Base-by-base conservation (phyloP, 2,113 vertebrate species). In the Eurypyga helias region DNA sequence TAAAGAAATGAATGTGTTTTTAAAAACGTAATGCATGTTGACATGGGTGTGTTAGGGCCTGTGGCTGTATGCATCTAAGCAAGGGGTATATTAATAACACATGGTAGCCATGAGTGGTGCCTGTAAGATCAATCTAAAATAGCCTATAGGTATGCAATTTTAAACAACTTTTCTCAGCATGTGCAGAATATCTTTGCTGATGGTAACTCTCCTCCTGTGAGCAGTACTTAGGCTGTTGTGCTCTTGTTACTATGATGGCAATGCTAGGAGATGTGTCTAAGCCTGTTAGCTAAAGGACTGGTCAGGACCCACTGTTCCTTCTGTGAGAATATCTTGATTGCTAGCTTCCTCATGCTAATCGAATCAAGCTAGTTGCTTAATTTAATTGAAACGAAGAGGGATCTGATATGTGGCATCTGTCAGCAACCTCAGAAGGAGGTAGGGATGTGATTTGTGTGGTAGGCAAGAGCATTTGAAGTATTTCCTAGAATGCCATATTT, bases 341-440 rank as follows among this genome's bases (percentile, higher is more conserved):
- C 75, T 38, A 16, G 51, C 41, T 83, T 75, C 80, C 70, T 86
- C 15, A 2, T 11, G 46, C 43, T 91, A 79, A 94, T 83, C 17
- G 0, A 86, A 83, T 91, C 76, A 80, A 70, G 76, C 81, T 71
- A 6, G 1, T 43, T 75, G 80, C 87, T 65, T 93, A 81, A 93
- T 85, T 75, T n/a, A 86, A 93, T 79, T 86, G 91, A 48, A 71
- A 83, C 46, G 75, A 89, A 86, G 67, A 75, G 31, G 45, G 45
- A 46, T 52, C 61, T 90, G 84, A 85, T 92, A 57, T 25, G 73
- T 76, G 93, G 77, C 70, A 62, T 89, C 84, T 87, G 84, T 69
- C 91, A 96, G 91, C 51, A 70, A 23, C 61, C 87, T 79, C 87
- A 31, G 84, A 3, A 84, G 93, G 81, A 89, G 84, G 84, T 18